Conservation (phyloP, 2,797 vertebrate species). For the Vespertilio murinus region DNA sequence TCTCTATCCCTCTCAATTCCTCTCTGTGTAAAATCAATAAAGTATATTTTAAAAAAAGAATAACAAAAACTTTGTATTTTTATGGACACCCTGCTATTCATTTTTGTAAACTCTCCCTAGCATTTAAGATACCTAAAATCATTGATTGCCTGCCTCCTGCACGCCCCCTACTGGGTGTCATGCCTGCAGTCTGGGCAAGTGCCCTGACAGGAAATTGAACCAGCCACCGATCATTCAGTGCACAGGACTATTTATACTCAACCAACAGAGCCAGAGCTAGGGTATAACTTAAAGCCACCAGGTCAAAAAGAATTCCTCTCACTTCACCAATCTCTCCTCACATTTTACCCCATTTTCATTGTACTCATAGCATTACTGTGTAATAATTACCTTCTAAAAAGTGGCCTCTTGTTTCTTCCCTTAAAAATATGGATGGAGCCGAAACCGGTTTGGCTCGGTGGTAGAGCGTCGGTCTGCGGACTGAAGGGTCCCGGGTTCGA, state of each 20-base stretch:
- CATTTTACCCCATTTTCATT: not conserved
- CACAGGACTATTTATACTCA: not conserved
- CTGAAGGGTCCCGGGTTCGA: too few species aligned
- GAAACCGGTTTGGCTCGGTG: too few species aligned
- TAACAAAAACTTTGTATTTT: not conserved
- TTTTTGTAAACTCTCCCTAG: not conserved
- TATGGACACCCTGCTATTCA: not conserved
- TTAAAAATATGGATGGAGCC: not conserved
- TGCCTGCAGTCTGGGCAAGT: not conserved
- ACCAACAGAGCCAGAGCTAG: not conserved
- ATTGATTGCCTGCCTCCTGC: not conserved
- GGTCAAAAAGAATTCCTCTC: not conserved
- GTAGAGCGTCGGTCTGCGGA: too few species aligned
- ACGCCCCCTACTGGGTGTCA: not conserved
- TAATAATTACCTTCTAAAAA: not conserved
- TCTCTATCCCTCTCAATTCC: too few species aligned
- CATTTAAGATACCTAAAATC: not conserved
- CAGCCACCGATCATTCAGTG: not conserved
- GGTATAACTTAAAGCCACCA: not conserved
- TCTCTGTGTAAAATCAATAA: too few species aligned
- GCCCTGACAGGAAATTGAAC: not conserved
- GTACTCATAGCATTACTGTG: not conserved
- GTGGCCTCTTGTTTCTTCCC: not conserved
- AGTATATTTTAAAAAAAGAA: too few species aligned
- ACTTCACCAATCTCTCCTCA: not conserved